Evolutionary conservation across 2,797 vertebrate species (phyloP).

Genomic region (Kryptolebias ocellatus): DNA sequence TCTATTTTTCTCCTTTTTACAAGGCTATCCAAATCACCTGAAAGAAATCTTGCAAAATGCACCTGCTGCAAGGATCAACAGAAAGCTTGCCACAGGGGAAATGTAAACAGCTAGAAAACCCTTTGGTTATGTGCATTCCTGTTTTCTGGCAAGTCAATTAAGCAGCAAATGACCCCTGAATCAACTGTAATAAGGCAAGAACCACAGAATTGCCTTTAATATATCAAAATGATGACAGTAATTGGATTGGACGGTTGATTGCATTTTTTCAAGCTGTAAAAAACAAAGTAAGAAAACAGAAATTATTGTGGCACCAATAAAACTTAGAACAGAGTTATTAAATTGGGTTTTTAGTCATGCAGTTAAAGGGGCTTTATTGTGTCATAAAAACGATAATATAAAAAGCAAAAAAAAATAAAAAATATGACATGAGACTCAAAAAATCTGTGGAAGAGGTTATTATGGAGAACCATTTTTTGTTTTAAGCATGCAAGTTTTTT

Average conservation of each 20-base stretch:
- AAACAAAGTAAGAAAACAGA: conserved; percentile 55
- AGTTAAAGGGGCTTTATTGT: neutral
- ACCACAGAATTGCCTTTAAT: conserved; percentile 77
- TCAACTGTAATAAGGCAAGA: conserved; percentile 75
- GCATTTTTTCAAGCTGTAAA: conserved; percentile 66
- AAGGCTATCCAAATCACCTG: conserved; percentile 57
- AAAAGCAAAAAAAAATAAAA: no score
- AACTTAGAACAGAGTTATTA: conserved; percentile 28
- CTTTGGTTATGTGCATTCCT: conserved; percentile 67
- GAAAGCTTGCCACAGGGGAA: conserved; percentile 54
- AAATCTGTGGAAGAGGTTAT: no score
- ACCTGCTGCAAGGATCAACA: conserved; percentile 71
- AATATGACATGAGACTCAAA: no score
- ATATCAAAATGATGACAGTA: conserved; percentile 81
- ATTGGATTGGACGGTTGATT: conserved; percentile 77
- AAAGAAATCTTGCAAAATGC: conserved; percentile 66
- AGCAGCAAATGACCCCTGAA: conserved; percentile 84
- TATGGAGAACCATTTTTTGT: no score
- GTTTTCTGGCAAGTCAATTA: conserved; percentile 80
- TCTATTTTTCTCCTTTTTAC: conserved; percentile 11
- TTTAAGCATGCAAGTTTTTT: no score
- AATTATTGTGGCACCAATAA: conserved; percentile 45
- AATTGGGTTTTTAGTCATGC: conserved; percentile 29
- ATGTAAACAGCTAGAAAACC: conserved; percentile 68
- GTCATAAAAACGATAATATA: neutral